Percentiles rank a stretch among this genome's conserved stretches.
Evolutionary conservation across 2,888 invertebrate genomes (phyloP).

Genomic region (Muscina levida): DNA sequence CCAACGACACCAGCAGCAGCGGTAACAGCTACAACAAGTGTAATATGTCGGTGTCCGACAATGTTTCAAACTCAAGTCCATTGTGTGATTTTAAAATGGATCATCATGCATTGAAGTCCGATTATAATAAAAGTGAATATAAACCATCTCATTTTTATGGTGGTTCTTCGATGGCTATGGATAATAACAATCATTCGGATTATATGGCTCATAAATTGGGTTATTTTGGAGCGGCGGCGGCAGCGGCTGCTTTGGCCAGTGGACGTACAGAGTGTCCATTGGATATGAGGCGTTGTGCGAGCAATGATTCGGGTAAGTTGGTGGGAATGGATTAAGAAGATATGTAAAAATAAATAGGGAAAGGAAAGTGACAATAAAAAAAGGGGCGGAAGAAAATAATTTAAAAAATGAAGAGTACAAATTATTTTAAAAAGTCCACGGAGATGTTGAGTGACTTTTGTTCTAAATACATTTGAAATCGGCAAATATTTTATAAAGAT

Average conservation of each 20-base stretch:
- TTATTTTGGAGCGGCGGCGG: constrained; percentile 72
- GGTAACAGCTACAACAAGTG: constrained; percentile 71
- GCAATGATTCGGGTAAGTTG: constrained; percentile 78
- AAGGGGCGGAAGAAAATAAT: too few species aligned
- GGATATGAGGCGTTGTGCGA: constrained; percentile 79
- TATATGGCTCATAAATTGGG: constrained; percentile 74
- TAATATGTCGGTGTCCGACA: constrained; percentile 65
- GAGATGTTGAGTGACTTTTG: too few species aligned
- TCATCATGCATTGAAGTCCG: constrained; percentile 6
- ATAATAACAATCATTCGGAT: constrained; percentile 72
- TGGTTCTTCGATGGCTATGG: constrained; percentile 68
- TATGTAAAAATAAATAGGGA: too few species aligned
- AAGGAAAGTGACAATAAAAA: too few species aligned
- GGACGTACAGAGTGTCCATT: constrained; percentile 72
- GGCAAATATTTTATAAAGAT: too few species aligned
- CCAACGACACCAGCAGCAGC: constrained; percentile 65
- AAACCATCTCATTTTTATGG: constrained; percentile 47
- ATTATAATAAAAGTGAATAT: too few species aligned
- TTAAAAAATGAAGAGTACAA: too few species aligned
- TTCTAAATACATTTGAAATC: too few species aligned
- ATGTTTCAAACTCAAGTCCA: constrained; percentile 67
- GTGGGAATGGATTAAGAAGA: background rate
- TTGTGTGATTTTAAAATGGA: constrained; percentile 65
- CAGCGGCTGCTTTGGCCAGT: constrained; percentile 62
- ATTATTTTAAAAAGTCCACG: too few species aligned